Evolutionary conservation across 2,797 vertebrate genomes (phyloP), one percentile per base, ranked within the genome.

Genomic region (Sebastes flavidus): DNA sequence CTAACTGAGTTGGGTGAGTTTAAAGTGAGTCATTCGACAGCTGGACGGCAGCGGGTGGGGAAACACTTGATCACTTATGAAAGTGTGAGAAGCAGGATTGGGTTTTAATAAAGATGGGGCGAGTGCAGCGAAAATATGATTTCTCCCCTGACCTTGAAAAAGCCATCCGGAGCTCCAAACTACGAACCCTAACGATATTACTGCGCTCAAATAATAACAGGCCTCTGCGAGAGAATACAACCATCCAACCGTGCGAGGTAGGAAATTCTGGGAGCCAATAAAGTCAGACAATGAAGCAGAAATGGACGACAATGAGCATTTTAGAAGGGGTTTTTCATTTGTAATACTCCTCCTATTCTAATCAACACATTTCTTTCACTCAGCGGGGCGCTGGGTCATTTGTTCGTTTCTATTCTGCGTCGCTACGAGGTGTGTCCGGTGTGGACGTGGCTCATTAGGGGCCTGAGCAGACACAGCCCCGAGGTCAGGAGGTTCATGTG

Each of bases 91-190:
- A 71, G 73, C 62, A 29, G 70, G 75, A 79, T 66, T 52, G 25
- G 42, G 77, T 80, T 92, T 91, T 92, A 92, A 90, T 92, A 90
- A 91, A 90, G 78, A 85, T 1, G 46, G 65, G 68, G 42, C 4
- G 66, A 72, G 65, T 3, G 73, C 29, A 8, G 81, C 29, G 36
- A 81, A 79, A 77, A 87, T 78, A 60, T 65, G 36, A 84, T 90
- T 89, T 80, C 87, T 87, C 82, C 66, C 25, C 73, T 88, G 87
- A 90, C 91, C 91, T 86, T 82, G 84, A 88, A 77, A 80, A 78
- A 75, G 54, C 60, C 32, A 29, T 60, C 70, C n/a, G 9, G 80
- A 55, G 71, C 77, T 61, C 60, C 62, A 36, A 78, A 66, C 55
- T 32, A 14, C 79, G 11, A 27, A 7, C 62, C 22, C 27, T 42